Percentiles rank a stretch among this genome's conserved stretches.
phyloP scores from a whole-genome alignment of 2,888 invertebrate species.

The Heliconius sara region DNA sequence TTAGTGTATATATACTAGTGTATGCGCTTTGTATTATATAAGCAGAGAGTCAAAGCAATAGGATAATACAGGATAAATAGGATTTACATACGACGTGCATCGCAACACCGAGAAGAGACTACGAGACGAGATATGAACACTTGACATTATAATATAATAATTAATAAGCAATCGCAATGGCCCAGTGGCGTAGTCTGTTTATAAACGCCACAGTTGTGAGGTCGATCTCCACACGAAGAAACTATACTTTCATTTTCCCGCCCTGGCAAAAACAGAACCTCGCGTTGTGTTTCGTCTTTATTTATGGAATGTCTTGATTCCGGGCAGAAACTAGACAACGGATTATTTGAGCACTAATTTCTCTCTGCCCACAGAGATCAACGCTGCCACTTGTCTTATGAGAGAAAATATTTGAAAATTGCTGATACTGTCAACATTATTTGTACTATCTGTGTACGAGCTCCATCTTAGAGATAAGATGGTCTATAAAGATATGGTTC shows the following conservation, averaged over 20 bases:
- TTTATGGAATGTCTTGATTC: too few relatives aligned
- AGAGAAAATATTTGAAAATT: too few relatives aligned
- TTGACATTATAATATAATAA: background rate
- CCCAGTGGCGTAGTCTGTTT: too few relatives aligned
- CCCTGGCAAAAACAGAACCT: background rate
- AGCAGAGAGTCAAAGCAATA: conserved; percentile 9
- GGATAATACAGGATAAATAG: background rate
- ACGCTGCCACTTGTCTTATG: too few relatives aligned
- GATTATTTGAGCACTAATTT: too few relatives aligned
- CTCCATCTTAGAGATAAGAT: background rate
- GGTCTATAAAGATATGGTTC: background rate
- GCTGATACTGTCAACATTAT: background rate
- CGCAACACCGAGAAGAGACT: background rate
- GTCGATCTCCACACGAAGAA: background rate
- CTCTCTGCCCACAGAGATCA: too few relatives aligned
- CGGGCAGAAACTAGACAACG: too few relatives aligned
- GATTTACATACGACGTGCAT: background rate
- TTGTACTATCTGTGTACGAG: background rate
- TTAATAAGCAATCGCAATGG: background rate
- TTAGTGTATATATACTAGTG: background rate
- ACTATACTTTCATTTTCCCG: background rate
- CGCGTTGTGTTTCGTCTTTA: background rate
- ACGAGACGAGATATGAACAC: background rate
- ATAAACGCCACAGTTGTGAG: background rate
- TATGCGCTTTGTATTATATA: background rate